These are phyloP conservation scores for Lampris incognitus DNA, from an alignment of 2,113 vertebrate species.

Conservation along the genomic window DNA sequence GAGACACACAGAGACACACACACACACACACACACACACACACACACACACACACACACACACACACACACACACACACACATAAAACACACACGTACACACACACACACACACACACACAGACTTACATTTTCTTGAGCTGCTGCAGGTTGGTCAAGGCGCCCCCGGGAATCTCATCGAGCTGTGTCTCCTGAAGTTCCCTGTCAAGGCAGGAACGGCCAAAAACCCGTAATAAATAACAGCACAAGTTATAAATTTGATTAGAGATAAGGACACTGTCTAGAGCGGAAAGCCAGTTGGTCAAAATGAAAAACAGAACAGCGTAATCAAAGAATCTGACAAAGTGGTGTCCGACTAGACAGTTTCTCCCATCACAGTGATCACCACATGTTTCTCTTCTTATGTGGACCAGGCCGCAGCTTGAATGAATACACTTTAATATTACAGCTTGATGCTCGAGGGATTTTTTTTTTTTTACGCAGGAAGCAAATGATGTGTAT, in stretches of 20 bases:
- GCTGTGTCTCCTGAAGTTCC: conserved; percentile 64
- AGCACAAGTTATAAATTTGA: too few species aligned
- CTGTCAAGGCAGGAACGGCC: conserved; percentile 62
- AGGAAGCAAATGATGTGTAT: background rate
- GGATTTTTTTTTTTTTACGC: background rate
- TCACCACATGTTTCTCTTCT: background rate
- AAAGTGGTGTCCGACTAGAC: too few species aligned
- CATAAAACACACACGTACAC: background rate
- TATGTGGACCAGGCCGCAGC: too few species aligned
- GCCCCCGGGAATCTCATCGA: conserved; percentile 57
- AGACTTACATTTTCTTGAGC: conserved; percentile 76
- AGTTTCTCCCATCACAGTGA: background rate
- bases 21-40: background rate
- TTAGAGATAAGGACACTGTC: too few species aligned
- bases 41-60: background rate
- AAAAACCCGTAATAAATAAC: background rate
- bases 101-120: background rate
- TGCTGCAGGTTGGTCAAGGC: conserved; percentile 63
- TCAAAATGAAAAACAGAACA: too few species aligned
- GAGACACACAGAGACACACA: background rate
- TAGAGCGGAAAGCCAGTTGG: too few species aligned
- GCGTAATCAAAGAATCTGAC: too few species aligned
- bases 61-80: background rate
- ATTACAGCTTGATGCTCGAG: background rate
- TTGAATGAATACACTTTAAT: background rate